Conservation (phyloP, 37 sponge, comb jelly and placozoan species). For the Cladorhizidae sp. region DNA sequence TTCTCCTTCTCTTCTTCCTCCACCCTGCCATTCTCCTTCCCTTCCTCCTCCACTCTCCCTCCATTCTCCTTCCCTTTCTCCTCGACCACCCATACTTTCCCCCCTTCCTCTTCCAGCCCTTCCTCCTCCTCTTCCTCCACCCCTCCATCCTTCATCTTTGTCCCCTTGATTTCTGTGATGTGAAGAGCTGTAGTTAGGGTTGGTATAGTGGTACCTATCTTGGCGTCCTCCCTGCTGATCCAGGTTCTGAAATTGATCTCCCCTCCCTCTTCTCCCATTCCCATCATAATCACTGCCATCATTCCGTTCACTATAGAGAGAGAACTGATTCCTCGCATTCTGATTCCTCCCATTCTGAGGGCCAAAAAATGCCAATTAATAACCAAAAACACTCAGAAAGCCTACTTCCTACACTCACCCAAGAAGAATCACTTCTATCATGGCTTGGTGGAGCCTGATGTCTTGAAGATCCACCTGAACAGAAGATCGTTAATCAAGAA, state of each 20-base stretch:
- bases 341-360: not conserved
- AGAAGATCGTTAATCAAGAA: not conserved
- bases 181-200: not conserved
- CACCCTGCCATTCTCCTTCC: not conserved
- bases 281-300: not conserved
- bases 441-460: not conserved
- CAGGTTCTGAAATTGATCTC: not conserved
- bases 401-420: not conserved
- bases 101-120: not conserved
- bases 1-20: not conserved
- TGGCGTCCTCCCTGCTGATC: not conserved
- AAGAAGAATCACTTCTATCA: not conserved
- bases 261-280: not conserved
- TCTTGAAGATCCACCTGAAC: not conserved
- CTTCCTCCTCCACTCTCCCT: not conserved
- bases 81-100: not conserved
- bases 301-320: conserved; percentile 5
- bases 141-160: not conserved
- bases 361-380: not conserved
- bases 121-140: conserved; percentile 4
- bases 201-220: not conserved
- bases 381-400: not conserved
- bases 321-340: conserved; percentile 9
- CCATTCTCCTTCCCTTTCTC: not conserved
- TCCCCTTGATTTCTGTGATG: not conserved